Evolutionary conservation across 2,797 vertebrate genomes (phyloP).

Genomic region (Scyliorhinus canicula): DNA sequence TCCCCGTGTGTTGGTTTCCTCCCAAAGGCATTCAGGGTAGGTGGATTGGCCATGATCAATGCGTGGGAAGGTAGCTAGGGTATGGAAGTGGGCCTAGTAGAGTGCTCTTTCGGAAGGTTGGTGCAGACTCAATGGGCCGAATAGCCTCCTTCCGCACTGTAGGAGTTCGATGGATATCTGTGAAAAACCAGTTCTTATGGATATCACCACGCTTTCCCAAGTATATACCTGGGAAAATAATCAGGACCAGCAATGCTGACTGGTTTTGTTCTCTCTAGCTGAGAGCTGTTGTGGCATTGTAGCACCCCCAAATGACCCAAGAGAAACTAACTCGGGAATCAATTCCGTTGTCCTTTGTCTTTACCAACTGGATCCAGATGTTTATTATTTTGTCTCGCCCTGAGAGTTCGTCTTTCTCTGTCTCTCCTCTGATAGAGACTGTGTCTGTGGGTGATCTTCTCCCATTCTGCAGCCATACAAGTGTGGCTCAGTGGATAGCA

Average conservation of each 20-base stretch:
- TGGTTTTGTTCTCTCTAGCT: too few relatives aligned
- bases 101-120: too few relatives aligned
- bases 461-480: neutral
- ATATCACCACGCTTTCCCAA: neutral
- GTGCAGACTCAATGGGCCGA: too few relatives aligned
- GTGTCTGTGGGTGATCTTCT: neutral
- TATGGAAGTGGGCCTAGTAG: too few relatives aligned
- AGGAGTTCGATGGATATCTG: too few relatives aligned
- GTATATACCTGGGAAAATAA: neutral
- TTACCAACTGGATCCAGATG: neutral
- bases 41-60: too few relatives aligned
- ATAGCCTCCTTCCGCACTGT: too few relatives aligned
- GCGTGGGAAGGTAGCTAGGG: too few relatives aligned
- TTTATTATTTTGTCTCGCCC: neutral
- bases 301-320: neutral
- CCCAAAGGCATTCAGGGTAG: too few relatives aligned
- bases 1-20: too few relatives aligned
- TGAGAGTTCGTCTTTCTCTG: neutral
- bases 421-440: neutral
- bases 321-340: neutral
- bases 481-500: neutral
- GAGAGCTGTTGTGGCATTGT: neutral
- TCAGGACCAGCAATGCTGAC: neutral
- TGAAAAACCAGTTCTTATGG: neutral
- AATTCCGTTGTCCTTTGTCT: neutral